phyloP scores from a whole-genome alignment of 2,797 vertebrate species.

The Cephalopachus bancanus region DNA sequence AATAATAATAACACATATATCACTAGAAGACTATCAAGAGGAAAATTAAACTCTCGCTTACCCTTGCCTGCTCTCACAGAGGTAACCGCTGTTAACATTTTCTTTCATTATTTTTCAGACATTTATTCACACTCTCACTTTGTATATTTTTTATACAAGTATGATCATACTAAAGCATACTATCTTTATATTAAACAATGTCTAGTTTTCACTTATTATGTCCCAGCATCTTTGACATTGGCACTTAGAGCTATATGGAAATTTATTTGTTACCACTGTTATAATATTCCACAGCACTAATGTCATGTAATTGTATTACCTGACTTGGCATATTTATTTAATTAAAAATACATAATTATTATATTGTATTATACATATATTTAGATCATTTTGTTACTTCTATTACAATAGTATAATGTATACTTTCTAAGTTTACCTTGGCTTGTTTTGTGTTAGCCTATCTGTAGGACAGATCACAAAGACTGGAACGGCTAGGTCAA shows the following conservation, averaged over 20 bases:
- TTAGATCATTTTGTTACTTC: background rate
- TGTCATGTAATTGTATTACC: background rate
- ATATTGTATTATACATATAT: background rate
- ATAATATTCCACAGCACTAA: background rate
- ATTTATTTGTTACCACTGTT: background rate
- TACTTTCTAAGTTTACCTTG: background rate
- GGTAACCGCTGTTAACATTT: background rate
- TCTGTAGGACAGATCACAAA: background rate
- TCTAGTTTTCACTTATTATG: background rate
- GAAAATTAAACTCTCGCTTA: background rate
- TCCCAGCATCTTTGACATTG: background rate
- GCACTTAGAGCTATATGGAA: background rate
- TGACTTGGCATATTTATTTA: background rate
- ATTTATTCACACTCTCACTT: background rate
- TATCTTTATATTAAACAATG: background rate
- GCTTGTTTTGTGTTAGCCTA: background rate
- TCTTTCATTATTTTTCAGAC: background rate
- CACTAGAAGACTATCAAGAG: background rate
- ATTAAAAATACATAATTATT: background rate
- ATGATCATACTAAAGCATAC: background rate
- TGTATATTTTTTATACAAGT: background rate
- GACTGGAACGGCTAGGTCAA: background rate
- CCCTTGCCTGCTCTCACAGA: background rate
- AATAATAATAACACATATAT: background rate
- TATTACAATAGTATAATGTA: background rate